Conservation (phyloP, 1,140 invertebrate species). For the Rhopalosiphum maidis region DNA sequence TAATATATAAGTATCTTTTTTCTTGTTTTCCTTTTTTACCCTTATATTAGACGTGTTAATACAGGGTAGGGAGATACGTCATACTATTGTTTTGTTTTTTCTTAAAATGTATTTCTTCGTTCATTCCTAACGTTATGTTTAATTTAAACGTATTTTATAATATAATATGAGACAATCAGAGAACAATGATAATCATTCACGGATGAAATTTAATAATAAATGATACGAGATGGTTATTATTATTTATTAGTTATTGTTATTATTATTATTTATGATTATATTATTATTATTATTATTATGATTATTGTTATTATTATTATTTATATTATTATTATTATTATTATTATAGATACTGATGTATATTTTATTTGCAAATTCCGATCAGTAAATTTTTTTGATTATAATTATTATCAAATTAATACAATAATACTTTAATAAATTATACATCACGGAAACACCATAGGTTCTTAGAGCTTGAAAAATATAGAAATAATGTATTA, state of each 20-base stretch:
- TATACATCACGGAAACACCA: slow-evolving; percentile 40
- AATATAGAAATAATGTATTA: neutral
- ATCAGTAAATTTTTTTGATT: neutral
- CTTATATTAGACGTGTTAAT: slow-evolving; percentile 27
- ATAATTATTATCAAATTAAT: neutral
- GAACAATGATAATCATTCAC: slow-evolving; percentile 26
- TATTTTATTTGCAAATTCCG: neutral
- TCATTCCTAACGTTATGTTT: neutral
- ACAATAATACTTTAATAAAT: neutral
- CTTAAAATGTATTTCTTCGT: neutral
- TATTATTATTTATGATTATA: too few species aligned
- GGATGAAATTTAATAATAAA: neutral
- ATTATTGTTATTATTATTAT: neutral
- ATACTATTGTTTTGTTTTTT: neutral
- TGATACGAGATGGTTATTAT: neutral
- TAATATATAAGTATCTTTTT: neutral
- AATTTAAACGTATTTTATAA: neutral
- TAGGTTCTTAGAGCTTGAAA: slow-evolving; percentile 28
- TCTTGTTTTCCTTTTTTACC: neutral
- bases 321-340: neutral
- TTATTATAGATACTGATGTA: neutral
- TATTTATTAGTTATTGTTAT: neutral
- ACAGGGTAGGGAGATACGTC: slow-evolving; percentile 46
- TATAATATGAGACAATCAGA: slow-evolving; percentile 34
- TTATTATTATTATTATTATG: neutral